Conservation (phyloP, 1,140 invertebrate genomes). For the Atta colombica region DNA sequence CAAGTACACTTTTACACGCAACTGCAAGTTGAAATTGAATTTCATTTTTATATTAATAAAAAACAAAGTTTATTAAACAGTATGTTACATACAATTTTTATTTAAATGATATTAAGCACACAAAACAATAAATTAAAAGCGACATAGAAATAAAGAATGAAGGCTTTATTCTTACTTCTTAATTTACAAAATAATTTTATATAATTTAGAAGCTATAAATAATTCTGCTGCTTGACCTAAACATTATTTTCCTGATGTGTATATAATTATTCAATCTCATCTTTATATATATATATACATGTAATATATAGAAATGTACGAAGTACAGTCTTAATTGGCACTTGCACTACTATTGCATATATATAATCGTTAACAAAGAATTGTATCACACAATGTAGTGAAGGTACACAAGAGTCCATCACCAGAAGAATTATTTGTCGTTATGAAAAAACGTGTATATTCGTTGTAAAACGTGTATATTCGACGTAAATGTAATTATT, state of each 20-base stretch:
- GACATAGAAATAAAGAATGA: constrained; percentile 49
- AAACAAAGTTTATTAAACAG: constrained; percentile 32
- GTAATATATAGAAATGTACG: constrained; percentile 35
- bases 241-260: constrained; percentile 6
- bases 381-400: constrained; percentile 60
- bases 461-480: constrained; percentile 33
- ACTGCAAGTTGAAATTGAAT: constrained; percentile 80
- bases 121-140: constrained; percentile 60
- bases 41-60: constrained; percentile 2
- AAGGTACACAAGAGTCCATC: constrained; percentile 66
- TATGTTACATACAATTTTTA: constrained; percentile 47
- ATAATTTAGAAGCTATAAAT: constrained; percentile 19
- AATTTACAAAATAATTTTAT: not conserved
- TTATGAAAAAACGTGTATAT: constrained; percentile 16
- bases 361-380: constrained; percentile 32
- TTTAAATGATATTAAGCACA: constrained; percentile 56
- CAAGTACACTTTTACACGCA: constrained; percentile 82
- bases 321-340: constrained; percentile 61
- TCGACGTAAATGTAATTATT: constrained; percentile 22
- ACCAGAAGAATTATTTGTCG: constrained; percentile 63
- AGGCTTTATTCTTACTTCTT: not conserved
- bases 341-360: constrained; percentile 36
- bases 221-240: not conserved
- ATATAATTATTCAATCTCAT: constrained; percentile 21
- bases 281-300: constrained; percentile 16